Evolutionary conservation across 1,140 invertebrate species (phyloP).

Genomic region (Sesamia nonagrioides): DNA sequence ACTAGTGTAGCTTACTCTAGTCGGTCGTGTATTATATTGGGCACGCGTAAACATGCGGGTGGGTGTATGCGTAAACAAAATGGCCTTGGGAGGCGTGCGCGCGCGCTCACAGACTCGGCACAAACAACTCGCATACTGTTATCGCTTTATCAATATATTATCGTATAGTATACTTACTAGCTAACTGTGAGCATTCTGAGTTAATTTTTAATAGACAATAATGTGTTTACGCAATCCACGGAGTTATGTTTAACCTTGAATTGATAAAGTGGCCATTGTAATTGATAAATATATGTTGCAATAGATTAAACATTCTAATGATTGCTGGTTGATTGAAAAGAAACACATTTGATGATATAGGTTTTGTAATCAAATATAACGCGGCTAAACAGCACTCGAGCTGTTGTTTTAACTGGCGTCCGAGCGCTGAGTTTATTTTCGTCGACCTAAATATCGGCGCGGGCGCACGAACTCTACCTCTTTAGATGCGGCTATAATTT

Average conservation of each 20-base stretch:
- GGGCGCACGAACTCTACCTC: conserved; percentile 64
- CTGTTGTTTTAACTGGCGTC: conserved; percentile 62
- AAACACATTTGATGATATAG: neutral
- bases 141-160: conserved; percentile 75
- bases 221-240: conserved; percentile 8
- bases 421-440: conserved; percentile 76
- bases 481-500: conserved; percentile 59
- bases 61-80: conserved; percentile 81
- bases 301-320: neutral
- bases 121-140: conserved; percentile 69
- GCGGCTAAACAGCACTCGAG: conserved; percentile 30
- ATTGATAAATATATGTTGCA: conserved; percentile 14
- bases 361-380: neutral
- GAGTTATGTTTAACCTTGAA: conserved; percentile 46
- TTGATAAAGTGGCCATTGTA: conserved; percentile 15
- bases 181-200: conserved; percentile 51
- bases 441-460: conserved; percentile 84
- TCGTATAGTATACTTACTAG: conserved; percentile 53
- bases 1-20: conserved; percentile 50
- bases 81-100: conserved; percentile 76
- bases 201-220: conserved; percentile 45
- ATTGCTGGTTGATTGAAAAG: neutral
- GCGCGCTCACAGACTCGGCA: conserved; percentile 67
- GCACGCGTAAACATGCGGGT: conserved; percentile 76
- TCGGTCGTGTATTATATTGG: conserved; percentile 61